phyloP scores from a whole-genome alignment of 2,113 vertebrate species.

The Bufo bufo region DNA sequence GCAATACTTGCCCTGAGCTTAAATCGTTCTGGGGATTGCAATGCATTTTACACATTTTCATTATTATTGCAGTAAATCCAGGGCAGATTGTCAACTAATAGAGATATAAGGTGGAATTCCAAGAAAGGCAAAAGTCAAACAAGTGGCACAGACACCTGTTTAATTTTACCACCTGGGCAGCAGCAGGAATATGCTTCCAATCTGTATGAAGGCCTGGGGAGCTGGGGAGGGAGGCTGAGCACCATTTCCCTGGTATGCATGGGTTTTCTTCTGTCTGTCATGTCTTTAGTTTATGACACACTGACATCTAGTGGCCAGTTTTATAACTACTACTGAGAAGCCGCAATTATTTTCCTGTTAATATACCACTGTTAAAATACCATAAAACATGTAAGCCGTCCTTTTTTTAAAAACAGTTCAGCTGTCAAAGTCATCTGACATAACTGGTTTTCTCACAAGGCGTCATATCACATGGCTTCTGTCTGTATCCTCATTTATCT shows the following conservation, averaged over 20 bases:
- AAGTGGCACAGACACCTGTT: background rate
- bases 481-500: too few species aligned
- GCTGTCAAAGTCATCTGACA: too few species aligned
- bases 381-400: too few species aligned
- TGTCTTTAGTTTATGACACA: conserved; percentile 2
- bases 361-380: too few species aligned
- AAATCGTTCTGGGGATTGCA: background rate
- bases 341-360: too few species aligned
- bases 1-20: conserved; percentile 10
- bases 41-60: conserved; percentile 17
- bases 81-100: background rate
- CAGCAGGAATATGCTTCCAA: conserved; percentile 6
- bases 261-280: background rate
- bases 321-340: background rate
- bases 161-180: conserved; percentile 16
- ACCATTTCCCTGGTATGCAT: background rate
- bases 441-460: too few species aligned
- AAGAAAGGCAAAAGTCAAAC: conserved; percentile 38
- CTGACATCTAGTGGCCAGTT: conserved; percentile 35
- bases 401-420: too few species aligned
- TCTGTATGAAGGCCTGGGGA: background rate
- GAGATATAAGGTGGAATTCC: background rate
- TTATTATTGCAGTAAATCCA: conserved; percentile 35
- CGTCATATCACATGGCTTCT: too few species aligned
- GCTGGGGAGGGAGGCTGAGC: background rate